These are phyloP conservation scores for Dolichomitus sp. DNA, from an alignment of 2,888 invertebrate species.

Conservation along the genomic window DNA sequence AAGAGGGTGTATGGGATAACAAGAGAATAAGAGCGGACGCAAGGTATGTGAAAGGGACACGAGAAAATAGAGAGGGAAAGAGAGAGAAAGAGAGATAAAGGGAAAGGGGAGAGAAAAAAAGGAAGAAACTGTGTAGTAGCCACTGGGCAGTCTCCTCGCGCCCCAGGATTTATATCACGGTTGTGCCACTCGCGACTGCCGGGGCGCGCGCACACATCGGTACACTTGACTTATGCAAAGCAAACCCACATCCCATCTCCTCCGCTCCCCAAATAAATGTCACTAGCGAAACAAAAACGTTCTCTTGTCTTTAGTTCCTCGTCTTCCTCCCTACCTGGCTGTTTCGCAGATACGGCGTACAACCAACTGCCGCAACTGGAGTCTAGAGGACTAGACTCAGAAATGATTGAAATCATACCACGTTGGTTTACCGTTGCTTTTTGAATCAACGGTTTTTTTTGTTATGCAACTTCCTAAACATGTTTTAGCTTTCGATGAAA, in stretches of 20 bases:
- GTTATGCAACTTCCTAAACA: too few species aligned
- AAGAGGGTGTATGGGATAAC: constrained; percentile 59
- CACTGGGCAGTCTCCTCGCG: constrained; percentile 80
- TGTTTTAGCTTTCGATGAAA: too few species aligned
- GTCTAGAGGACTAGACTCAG: neutral
- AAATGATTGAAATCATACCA: neutral
- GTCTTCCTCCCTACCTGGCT: constrained; percentile 45
- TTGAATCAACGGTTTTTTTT: neutral
- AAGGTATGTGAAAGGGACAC: constrained; percentile 45
- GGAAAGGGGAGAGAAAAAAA: constrained; percentile 28
- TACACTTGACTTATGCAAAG: constrained; percentile 85
- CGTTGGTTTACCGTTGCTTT: neutral
- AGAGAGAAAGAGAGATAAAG: constrained; percentile 62
- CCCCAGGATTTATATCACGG: constrained; percentile 83
- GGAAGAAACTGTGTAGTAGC: constrained; percentile 71
- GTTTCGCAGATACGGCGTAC: neutral
- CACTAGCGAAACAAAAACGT: constrained; percentile 84
- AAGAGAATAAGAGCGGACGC: constrained; percentile 49
- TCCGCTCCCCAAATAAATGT: constrained; percentile 83
- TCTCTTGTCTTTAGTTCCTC: constrained; percentile 74
- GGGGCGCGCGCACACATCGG: constrained; percentile 69
- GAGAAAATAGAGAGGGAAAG: constrained; percentile 62
- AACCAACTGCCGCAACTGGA: neutral
- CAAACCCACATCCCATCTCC: constrained; percentile 75
- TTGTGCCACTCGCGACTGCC: constrained; percentile 76